phyloP scores from a whole-genome alignment of 2,797 vertebrate species.

The Carcharodon carcharias region DNA sequence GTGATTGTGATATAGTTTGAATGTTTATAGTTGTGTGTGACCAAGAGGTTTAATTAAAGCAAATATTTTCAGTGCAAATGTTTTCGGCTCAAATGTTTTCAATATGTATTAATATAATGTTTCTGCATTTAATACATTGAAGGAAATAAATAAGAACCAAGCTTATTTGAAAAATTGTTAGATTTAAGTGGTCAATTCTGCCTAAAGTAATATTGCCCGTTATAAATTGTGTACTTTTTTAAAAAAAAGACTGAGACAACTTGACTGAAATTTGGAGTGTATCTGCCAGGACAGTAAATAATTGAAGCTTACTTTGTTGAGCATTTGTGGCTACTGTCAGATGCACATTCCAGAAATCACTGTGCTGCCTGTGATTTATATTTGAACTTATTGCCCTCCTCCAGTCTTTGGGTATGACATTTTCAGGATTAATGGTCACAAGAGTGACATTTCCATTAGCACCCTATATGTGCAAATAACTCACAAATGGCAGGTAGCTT shows the following conservation, averaged over 20 bases:
- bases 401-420: conserved; percentile 53
- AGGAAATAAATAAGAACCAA: neutral
- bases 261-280: neutral
- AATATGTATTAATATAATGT: neutral
- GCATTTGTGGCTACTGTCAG: conserved; percentile 56
- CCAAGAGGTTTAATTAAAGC: neutral
- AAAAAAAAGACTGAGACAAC: neutral
- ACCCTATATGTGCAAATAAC: conserved; percentile 53
- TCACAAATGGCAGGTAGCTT: conserved; percentile 57
- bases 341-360: conserved; percentile 55
- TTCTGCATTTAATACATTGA: neutral
- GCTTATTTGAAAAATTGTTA: neutral
- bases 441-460: conserved; percentile 55
- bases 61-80: neutral
- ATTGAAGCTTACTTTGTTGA: conserved; percentile 45
- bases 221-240: neutral
- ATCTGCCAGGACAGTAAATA: neutral
- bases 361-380: conserved; percentile 56
- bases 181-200: neutral
- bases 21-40: neutral
- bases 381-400: conserved; percentile 50
- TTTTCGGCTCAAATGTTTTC: neutral
- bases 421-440: conserved; percentile 52
- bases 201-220: neutral
- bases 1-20: neutral